phyloP scores from a whole-genome alignment of 2,888 invertebrate species.

The Sepioteuthis lessoniana region DNA sequence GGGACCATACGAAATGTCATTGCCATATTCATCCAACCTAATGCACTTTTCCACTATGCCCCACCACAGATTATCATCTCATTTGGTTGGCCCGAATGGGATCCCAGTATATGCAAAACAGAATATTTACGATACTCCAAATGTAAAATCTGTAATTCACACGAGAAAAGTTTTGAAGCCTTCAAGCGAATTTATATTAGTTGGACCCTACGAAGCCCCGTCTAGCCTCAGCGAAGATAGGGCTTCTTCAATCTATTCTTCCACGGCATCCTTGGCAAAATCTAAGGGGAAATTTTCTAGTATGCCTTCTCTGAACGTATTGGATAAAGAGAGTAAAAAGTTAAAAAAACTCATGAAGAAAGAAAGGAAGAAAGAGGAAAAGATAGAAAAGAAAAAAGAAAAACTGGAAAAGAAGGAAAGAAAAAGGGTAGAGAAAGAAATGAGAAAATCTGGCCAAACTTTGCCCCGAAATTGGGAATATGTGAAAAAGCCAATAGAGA shows the following conservation, averaged over 20 bases:
- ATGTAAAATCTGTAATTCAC: background rate
- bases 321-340: slow-evolving; percentile 63
- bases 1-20: background rate
- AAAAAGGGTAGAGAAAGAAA: slow-evolving; percentile 63
- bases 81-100: background rate
- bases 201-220: background rate
- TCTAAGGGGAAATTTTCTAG: slow-evolving; percentile 52
- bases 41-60: background rate
- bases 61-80: background rate
- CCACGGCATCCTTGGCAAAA: background rate
- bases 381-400: slow-evolving; percentile 63
- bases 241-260: background rate
- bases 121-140: background rate
- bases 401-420: slow-evolving; percentile 65
- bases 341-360: slow-evolving; percentile 63
- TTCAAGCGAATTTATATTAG: slow-evolving; percentile 40
- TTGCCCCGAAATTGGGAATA: slow-evolving; percentile 65
- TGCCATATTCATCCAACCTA: background rate
- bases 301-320: slow-evolving; percentile 62
- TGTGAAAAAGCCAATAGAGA: slow-evolving; percentile 59
- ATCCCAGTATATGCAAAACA: background rate
- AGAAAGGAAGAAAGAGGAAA: slow-evolving; percentile 65
- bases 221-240: background rate
- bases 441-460: slow-evolving; percentile 55
- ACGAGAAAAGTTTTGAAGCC: background rate